Base-by-base conservation (phyloP, 2,113 vertebrate species). In the Antidorcas marsupialis region DNA sequence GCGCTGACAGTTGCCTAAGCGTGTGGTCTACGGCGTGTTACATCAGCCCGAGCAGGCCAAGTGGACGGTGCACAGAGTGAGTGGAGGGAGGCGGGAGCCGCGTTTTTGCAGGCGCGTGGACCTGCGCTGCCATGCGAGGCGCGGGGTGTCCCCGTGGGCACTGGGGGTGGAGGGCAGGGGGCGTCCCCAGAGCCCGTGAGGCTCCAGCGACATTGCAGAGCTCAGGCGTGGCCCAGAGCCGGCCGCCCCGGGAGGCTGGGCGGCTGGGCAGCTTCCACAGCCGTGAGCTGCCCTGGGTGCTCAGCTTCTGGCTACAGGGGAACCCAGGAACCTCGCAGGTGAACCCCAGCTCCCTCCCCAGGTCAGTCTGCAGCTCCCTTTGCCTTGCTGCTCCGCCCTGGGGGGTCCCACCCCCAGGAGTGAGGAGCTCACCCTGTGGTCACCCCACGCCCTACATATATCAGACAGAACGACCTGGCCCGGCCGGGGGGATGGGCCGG, bases 131-230 rank as follows among this genome's bases (percentile, higher is more conserved):
- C 0, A 1, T 6, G 16, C 0, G 2, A 47, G 62, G 47, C 1
- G 1, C 1, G 1, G 3, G 11, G 87, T 11, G 33, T 52, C 86
- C 50, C 25, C 10, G 3, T 53, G 62, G 50, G 5, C 3, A 0
- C 25, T 30, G 25, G 25, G 9, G 25, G 25, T 0, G 0, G 50
- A 7, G 17, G n/a, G 25, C 47, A 55, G 87, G 16, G 50, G 64
- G 12, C 0, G 1, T 7, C 50, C 0, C 8, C 25, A 5, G 47
- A 0, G 1, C 6, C 25, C 8, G 15, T 25, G 23, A 25, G 23
- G 62, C n/a, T n/a, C 33, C 2, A 19, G 14, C 2, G 3, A 7
- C 10, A 6, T 23, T 9, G 7, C 17, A 23, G 57, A 45, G 39
- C 7, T 5, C 33, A 36, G 13, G 23, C 2, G 2, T 3, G 62